A percentile compares a stretch with the other conserved stretches of the same genome.
Evolutionary conservation across 2,113 vertebrate genomes (phyloP).

Genomic region (Eolophus roseicapilla): DNA sequence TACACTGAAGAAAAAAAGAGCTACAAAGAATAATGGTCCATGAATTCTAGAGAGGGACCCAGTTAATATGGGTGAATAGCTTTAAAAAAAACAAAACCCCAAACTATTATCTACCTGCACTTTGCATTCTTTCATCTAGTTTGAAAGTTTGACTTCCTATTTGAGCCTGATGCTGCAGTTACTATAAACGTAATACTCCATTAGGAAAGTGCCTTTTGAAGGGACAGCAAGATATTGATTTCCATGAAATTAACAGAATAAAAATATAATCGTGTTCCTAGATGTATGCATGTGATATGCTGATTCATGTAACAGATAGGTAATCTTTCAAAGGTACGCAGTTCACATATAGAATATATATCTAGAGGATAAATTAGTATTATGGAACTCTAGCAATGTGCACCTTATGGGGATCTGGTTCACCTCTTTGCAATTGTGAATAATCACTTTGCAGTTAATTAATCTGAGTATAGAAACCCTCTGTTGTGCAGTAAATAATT

Average conservation of each 20-base stretch:
- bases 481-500: not conserved
- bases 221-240: not conserved
- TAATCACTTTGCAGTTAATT: not conserved
- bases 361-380: not conserved
- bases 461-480: not conserved
- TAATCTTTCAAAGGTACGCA: not conserved
- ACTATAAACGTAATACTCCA: not conserved
- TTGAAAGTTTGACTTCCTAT: constrained; percentile 2
- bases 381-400: not conserved
- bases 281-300: not conserved
- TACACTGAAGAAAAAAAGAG: constrained; percentile 49
- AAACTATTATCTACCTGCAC: not conserved
- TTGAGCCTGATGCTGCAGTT: not conserved
- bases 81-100: accelerated
- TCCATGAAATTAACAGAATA: not conserved
- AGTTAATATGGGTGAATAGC: constrained; percentile 36
- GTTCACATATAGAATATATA: not conserved
- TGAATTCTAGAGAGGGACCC: constrained; percentile 24
- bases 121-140: constrained; percentile 2
- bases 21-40: constrained; percentile 65
- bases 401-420: not conserved
- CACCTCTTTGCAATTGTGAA: not conserved
- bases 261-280: not conserved
- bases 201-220: not conserved
- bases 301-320: not conserved